phyloP scores from a whole-genome alignment of 2,888 invertebrate genomes.

The Limnephilus lunatus region DNA sequence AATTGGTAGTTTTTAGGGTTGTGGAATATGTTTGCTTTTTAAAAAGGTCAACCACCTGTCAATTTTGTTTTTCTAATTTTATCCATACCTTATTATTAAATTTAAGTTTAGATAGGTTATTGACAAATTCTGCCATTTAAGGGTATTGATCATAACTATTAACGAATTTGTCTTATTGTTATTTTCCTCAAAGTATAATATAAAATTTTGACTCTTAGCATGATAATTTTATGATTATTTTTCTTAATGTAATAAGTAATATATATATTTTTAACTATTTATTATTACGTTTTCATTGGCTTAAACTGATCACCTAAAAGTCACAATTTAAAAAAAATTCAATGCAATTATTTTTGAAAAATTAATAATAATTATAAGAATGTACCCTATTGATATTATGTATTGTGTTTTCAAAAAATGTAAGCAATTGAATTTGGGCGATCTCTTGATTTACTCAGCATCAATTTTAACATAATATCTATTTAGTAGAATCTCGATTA shows the following conservation, averaged over 20 bases:
- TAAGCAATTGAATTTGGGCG: neutral
- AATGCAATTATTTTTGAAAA: neutral
- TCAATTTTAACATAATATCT: neutral
- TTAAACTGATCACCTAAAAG: neutral
- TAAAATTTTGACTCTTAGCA: neutral
- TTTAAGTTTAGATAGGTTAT: constrained; percentile 22
- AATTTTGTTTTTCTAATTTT: neutral
- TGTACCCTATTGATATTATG: neutral
- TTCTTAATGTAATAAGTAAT: neutral
- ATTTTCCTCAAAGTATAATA: constrained; percentile 7
- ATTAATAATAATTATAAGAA: neutral
- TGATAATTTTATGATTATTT: neutral
- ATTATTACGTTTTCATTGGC: neutral
- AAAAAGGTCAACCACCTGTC: neutral
- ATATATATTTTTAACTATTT: neutral
- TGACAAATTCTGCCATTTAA: constrained; percentile 42
- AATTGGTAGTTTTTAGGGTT: neutral
- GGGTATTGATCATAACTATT: constrained; percentile 33
- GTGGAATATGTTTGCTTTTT: constrained; percentile 15
- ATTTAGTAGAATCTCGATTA: neutral
- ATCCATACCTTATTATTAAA: neutral
- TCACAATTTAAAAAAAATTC: neutral
- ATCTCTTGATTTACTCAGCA: neutral
- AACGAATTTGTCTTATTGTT: neutral
- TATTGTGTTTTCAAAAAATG: neutral